phyloP scores from a whole-genome alignment of 1,140 invertebrate genomes.

The Drosophila repletoides region DNA sequence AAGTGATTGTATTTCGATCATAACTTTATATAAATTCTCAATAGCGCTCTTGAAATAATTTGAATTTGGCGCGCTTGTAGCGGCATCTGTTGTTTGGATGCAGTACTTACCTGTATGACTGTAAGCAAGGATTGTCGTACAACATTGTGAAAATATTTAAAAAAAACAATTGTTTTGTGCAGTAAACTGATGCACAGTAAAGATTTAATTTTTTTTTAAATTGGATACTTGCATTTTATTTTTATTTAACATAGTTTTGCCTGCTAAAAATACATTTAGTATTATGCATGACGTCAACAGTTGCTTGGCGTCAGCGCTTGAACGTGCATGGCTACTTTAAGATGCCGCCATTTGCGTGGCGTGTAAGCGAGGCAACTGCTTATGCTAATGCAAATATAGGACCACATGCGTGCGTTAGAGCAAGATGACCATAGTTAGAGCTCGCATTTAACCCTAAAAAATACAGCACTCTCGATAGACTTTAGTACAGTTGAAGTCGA shows the following conservation, averaged over 20 bases:
- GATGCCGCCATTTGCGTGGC: slow-evolving; percentile 64
- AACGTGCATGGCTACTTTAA: slow-evolving; percentile 26
- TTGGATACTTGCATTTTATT: neutral
- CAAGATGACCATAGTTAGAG: slow-evolving; percentile 25
- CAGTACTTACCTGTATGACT: neutral
- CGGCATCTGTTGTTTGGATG: slow-evolving; percentile 4
- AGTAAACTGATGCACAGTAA: neutral
- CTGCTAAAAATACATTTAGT: neutral
- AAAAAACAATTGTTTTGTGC: neutral
- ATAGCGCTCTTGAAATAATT: neutral
- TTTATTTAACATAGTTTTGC: neutral
- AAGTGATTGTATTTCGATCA: slow-evolving; percentile 5
- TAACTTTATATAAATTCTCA: neutral
- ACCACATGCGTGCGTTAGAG: slow-evolving; percentile 21
- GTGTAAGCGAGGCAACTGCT: slow-evolving; percentile 22
- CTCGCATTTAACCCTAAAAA: slow-evolving; percentile 74
- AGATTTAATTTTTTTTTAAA: neutral
- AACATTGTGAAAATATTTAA: neutral
- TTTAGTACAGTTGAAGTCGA: slow-evolving; percentile 79
- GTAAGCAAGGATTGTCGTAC: neutral
- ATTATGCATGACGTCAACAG: slow-evolving; percentile 5
- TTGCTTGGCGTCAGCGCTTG: neutral
- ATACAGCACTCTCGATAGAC: slow-evolving; percentile 60
- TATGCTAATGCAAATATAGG: slow-evolving; percentile 14
- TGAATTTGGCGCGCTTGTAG: neutral